Conservation (phyloP, 2,113 vertebrate genomes). For the Nibea albiflora region DNA sequence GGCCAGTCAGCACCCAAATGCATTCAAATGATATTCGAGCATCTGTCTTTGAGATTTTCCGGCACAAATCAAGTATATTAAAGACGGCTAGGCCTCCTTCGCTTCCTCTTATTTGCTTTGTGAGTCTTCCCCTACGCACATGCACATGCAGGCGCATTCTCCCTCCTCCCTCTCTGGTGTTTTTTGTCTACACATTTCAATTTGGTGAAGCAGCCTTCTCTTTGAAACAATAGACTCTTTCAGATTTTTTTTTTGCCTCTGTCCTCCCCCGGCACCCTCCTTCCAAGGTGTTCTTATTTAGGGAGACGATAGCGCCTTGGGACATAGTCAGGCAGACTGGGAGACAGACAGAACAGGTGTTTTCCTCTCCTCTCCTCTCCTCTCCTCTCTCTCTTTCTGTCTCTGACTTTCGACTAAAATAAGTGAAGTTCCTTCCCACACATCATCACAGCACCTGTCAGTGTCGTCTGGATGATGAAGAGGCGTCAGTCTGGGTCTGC, state of each 20-base stretch:
- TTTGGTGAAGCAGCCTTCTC: constrained; percentile 29
- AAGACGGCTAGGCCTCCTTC: constrained; percentile 38
- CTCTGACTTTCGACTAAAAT: constrained; percentile 33
- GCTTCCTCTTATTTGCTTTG: constrained; percentile 5
- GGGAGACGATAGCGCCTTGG: constrained; percentile 52
- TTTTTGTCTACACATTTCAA: constrained; percentile 47
- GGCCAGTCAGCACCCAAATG: constrained; percentile 48
- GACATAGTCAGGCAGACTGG: constrained; percentile 36
- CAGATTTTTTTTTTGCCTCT: constrained; percentile 25
- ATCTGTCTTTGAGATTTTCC: constrained; percentile 67
- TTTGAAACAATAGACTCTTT: constrained; percentile 38
- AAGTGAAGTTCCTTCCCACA: constrained; percentile 51
- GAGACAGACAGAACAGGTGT: constrained; percentile 47
- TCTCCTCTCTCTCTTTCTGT: background rate
- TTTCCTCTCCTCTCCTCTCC: constrained; percentile 16
- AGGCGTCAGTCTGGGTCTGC: constrained; percentile 47
- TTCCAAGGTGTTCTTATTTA: constrained; percentile 67
- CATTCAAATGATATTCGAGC: constrained; percentile 65
- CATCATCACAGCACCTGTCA: constrained; percentile 44
- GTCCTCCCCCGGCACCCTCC: constrained; percentile 2
- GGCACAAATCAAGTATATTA: constrained; percentile 57
- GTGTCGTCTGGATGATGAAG: constrained; percentile 55
- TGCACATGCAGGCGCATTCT: background rate
- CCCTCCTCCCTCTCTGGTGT: constrained; percentile 14
- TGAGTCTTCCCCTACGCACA: constrained; percentile 3